Evolutionary conservation across 2,797 vertebrate species (phyloP).

Genomic region (Bryconaethiops microstoma): DNA sequence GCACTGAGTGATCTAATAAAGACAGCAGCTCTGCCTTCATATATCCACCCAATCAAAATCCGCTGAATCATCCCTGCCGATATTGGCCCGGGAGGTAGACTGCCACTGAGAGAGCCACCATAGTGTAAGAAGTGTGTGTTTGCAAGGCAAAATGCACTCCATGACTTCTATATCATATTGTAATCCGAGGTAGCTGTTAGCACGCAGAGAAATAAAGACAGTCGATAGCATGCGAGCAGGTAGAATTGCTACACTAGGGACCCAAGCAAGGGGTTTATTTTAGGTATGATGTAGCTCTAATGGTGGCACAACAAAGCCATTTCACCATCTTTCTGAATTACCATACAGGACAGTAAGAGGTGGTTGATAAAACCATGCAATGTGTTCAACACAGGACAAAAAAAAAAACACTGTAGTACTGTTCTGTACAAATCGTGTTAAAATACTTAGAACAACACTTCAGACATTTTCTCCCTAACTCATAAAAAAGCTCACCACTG

Average conservation of each 20-base stretch:
- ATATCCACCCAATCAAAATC: constrained; percentile 65
- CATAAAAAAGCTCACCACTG: too few species aligned
- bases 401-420: too few species aligned
- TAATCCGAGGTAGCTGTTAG: constrained; percentile 58
- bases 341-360: not conserved
- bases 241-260: constrained; percentile 29
- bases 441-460: too few species aligned
- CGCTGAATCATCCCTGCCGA: constrained; percentile 56
- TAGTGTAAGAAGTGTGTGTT: constrained; percentile 23
- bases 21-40: constrained; percentile 58
- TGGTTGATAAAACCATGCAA: not conserved
- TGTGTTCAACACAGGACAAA: too few species aligned
- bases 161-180: constrained; percentile 52
- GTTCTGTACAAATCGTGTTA: too few species aligned
- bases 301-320: not conserved
- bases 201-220: constrained; percentile 51
- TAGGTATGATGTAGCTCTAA: not conserved
- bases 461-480: too few species aligned
- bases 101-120: constrained; percentile 6
- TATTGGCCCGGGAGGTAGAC: constrained; percentile 9
- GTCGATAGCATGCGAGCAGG: constrained; percentile 56
- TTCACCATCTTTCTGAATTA: too few species aligned
- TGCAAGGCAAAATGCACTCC: constrained; percentile 46
- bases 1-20: constrained; percentile 68
- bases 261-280: not conserved